Percentiles rank a stretch among this genome's conserved stretches.
These are phyloP conservation scores for Geodia barretti DNA, from an alignment of 37 sponge, comb jelly and placozoan species.

Conservation along the genomic window DNA sequence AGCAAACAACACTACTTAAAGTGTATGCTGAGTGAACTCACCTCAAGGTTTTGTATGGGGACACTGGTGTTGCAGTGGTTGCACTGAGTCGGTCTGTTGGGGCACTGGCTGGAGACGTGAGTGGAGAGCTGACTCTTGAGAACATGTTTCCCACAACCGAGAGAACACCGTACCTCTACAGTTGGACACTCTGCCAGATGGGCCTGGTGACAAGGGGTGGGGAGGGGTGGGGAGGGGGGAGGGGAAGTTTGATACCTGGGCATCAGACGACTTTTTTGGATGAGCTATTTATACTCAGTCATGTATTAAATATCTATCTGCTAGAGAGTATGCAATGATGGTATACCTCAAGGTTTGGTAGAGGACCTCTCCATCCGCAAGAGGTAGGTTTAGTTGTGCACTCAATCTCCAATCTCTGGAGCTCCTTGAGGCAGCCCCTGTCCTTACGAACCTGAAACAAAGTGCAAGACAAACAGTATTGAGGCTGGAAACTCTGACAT, in stretches of 20 bases:
- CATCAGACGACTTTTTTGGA: no score
- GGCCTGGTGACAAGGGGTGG: no score
- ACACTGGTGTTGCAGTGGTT: not conserved
- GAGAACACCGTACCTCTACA: not conserved
- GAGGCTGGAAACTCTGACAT: no score
- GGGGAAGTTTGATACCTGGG: no score
- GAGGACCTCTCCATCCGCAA: constrained; percentile 29
- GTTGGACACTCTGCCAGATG: not conserved
- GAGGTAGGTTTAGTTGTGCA: constrained; percentile 11
- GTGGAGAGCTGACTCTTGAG: not conserved
- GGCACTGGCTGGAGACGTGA: not conserved
- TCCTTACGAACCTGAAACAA: constrained; percentile 30
- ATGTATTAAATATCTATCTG: no score
- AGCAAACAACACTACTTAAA: no score
- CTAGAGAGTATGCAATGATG: not conserved
- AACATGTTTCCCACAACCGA: not conserved
- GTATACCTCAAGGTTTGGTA: constrained; percentile 13
- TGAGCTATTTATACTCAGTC: no score
- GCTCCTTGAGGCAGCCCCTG: constrained; percentile 42
- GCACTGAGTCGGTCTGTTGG: not conserved
- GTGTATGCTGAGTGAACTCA: not conserved
- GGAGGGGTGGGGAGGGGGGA: no score
- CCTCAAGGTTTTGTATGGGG: not conserved
- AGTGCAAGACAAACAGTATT: no score
- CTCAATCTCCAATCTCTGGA: constrained; percentile 26